Conservation (phyloP, 2,888 invertebrate species). For the Phengaris alcon region DNA sequence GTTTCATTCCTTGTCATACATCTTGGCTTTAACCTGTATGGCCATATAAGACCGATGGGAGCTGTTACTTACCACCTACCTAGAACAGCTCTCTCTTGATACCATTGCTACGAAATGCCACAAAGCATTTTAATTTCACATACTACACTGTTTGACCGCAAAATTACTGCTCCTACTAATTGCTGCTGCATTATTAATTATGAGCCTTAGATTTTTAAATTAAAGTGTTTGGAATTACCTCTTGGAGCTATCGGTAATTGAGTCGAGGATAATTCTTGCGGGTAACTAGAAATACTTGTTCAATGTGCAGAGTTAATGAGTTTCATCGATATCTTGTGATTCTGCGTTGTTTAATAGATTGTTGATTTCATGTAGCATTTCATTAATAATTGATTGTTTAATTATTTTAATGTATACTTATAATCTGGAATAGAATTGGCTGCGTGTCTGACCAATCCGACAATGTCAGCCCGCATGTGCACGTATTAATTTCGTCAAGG, state of each 20-base stretch:
- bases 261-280: background rate
- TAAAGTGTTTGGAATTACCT: background rate
- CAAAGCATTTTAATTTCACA: conserved; percentile 42
- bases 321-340: background rate
- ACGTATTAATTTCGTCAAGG: conserved; percentile 20
- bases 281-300: conserved; percentile 13
- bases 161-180: background rate
- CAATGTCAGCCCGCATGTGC: conserved; percentile 31
- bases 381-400: background rate
- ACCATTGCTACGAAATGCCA: conserved; percentile 48
- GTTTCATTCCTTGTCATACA: conserved; percentile 55
- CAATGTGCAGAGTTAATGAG: conserved; percentile 10
- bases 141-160: conserved; percentile 12
- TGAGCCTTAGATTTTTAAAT: background rate
- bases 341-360: background rate
- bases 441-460: conserved; percentile 33
- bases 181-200: background rate
- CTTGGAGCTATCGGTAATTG: background rate
- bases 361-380: background rate
- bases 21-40: conserved; percentile 46
- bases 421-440: conserved; percentile 30
- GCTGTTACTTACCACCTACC: conserved; percentile 60
- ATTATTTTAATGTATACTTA: background rate
- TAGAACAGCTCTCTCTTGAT: conserved; percentile 63
- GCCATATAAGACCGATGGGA: conserved; percentile 44